A percentile compares a stretch with the other conserved stretches of the same genome.
Conservation (phyloP, 2,888 invertebrate species). For the Agriopis leucophaearia region DNA sequence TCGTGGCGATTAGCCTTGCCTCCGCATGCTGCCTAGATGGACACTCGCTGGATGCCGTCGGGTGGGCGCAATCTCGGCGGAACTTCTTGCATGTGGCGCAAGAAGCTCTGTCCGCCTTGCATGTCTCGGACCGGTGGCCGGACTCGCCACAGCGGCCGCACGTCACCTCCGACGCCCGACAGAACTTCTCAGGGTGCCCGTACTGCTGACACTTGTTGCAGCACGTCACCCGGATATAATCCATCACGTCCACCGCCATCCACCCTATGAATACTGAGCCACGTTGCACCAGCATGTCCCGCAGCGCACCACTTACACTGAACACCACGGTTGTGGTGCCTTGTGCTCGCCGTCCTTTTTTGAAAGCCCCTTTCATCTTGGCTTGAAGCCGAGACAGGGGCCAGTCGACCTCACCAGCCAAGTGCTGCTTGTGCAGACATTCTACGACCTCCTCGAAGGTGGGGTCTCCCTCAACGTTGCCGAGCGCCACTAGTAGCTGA, state of each 20-base stretch:
- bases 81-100: slow-evolving; percentile 52
- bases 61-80: slow-evolving; percentile 36
- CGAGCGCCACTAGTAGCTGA: slow-evolving; percentile 14
- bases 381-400: neutral
- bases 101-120: rapidly evolving
- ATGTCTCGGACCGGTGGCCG: slow-evolving; percentile 41
- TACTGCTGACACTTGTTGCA: slow-evolving; percentile 55
- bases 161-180: slow-evolving; percentile 16
- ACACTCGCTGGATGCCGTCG: slow-evolving; percentile 38
- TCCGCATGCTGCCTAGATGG: slow-evolving; percentile 43
- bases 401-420: neutral
- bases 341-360: neutral
- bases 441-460: slow-evolving; percentile 14
- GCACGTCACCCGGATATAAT: slow-evolving; percentile 39
- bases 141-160: slow-evolving; percentile 48
- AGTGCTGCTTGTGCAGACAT: neutral
- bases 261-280: slow-evolving; percentile 17
- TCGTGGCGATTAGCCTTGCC: neutral
- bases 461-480: slow-evolving; percentile 19
- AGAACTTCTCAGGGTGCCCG: slow-evolving; percentile 54
- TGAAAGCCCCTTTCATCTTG: slow-evolving; percentile 13
- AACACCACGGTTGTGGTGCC: neutral
- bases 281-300: neutral
- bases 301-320: neutral
- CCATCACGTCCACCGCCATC: slow-evolving; percentile 13